These are phyloP conservation scores for Stictonetta naevosa DNA, from an alignment of 2,113 vertebrate species.

Conservation along the genomic window DNA sequence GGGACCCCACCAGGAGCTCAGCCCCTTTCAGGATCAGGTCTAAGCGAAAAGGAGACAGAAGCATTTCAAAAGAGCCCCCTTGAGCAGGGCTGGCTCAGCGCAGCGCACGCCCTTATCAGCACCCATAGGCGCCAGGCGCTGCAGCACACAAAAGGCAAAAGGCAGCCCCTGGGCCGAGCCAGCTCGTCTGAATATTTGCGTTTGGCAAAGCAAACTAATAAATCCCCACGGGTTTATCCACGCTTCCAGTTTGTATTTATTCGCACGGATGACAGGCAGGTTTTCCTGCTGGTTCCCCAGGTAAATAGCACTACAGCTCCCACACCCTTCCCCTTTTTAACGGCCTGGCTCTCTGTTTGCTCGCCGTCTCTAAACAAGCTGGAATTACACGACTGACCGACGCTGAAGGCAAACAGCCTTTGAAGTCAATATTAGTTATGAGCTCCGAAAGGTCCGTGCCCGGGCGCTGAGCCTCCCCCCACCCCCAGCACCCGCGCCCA, in stretches of 20 bases:
- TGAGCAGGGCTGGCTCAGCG: background rate
- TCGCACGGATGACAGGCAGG: constrained; percentile 17
- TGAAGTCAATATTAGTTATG: background rate
- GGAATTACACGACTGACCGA: background rate
- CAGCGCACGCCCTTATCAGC: background rate
- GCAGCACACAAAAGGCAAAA: constrained; percentile 52
- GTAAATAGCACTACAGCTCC: constrained; percentile 15
- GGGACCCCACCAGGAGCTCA: background rate
- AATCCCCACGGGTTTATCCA: constrained; percentile 48
- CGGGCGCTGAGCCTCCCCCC: rapidly evolving
- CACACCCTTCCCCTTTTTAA: background rate
- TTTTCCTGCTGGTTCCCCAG: background rate
- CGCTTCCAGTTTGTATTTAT: constrained; percentile 55
- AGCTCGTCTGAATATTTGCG: constrained; percentile 56
- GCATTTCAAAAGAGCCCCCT: background rate
- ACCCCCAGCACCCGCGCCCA: rapidly evolving
- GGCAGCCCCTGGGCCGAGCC: constrained; percentile 6
- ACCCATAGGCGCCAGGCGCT: background rate
- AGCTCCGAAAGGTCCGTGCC: background rate
- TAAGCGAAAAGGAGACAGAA: background rate
- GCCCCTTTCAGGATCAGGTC: background rate
- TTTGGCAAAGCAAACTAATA: constrained; percentile 74
- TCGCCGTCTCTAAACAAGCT: background rate
- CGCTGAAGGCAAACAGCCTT: background rate
- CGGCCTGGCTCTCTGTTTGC: constrained; percentile 9